phyloP scores from a whole-genome alignment of 64 coral and sea anemone species.

The Acropora tenuis region DNA sequence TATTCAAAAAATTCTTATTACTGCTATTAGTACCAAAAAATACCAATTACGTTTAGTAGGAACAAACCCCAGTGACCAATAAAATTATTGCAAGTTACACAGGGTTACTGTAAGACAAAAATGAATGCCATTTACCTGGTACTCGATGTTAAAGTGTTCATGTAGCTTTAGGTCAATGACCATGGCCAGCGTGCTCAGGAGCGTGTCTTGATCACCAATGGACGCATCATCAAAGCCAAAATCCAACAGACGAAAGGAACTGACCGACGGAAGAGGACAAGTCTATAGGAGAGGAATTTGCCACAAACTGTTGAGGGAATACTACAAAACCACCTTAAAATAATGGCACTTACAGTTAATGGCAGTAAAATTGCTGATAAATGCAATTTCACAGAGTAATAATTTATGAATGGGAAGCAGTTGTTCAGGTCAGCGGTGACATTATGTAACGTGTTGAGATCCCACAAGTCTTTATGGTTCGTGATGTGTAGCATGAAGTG shows the following conservation, averaged over 20 bases:
- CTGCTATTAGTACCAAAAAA: no score
- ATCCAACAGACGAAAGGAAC: conserved; percentile 60
- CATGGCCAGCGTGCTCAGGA: conserved; percentile 79
- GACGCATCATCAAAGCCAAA: conserved; percentile 94
- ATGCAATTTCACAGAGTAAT: no score
- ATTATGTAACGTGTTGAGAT: no score
- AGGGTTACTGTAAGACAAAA: neutral
- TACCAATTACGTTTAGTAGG: no score
- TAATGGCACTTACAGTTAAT: neutral
- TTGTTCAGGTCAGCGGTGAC: no score
- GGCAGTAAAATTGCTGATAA: no score
- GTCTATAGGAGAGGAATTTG: neutral
- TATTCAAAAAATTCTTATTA: no score
- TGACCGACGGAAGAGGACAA: conserved; percentile 67
- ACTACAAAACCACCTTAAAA: neutral
- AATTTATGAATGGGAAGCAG: no score
- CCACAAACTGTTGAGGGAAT: neutral
- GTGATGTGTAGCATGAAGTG: no score
- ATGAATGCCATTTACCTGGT: conserved; percentile 52
- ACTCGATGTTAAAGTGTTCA: conserved; percentile 75
- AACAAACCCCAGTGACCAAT: no score
- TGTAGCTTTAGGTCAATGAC: conserved; percentile 75
- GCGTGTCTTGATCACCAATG: conserved; percentile 83
- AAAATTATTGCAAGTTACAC: no score
- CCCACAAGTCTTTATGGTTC: no score